Percentiles rank a stretch among this genome's conserved stretches.
These are phyloP conservation scores for Hassar affinis DNA, from an alignment of 2,113 vertebrate species.

Conservation along the genomic window DNA sequence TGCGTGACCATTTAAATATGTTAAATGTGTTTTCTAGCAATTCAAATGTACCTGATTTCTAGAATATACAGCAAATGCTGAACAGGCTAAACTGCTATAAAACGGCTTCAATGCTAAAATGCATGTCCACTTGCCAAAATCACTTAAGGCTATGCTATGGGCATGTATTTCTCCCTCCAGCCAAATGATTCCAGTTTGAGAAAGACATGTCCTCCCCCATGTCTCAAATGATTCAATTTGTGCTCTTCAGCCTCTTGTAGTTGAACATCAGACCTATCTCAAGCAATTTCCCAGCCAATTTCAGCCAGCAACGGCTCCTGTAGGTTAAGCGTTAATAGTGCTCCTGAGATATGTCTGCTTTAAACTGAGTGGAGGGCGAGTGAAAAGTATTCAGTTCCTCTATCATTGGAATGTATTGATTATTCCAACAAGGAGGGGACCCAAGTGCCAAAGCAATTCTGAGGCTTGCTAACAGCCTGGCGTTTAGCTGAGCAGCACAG, in stretches of 20 bases:
- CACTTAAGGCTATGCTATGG: constrained; percentile 12
- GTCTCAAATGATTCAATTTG: constrained; percentile 14
- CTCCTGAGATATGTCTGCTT: constrained; percentile 39
- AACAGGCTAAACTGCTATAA: constrained; percentile 12
- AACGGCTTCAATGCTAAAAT: background rate
- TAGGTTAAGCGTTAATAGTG: constrained; percentile 44
- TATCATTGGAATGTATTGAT: constrained; percentile 30
- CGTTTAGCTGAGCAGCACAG: constrained; percentile 4
- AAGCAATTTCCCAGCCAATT: constrained; percentile 58
- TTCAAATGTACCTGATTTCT: background rate
- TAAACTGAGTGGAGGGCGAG: constrained; percentile 25
- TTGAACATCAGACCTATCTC: constrained; percentile 37
- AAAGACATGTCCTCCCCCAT: background rate
- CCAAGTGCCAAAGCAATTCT: background rate
- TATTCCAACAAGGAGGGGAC: constrained; percentile 33
- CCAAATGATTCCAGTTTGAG: background rate
- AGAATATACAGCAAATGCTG: background rate
- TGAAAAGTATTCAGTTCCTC: constrained; percentile 14
- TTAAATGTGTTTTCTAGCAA: background rate
- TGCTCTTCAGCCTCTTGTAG: constrained; percentile 29
- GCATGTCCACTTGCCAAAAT: constrained; percentile 2
- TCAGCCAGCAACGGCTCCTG: constrained; percentile 50
- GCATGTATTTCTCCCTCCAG: constrained; percentile 6
- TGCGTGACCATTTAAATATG: background rate
- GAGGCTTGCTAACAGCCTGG: constrained; percentile 24